A percentile compares a stretch with the other conserved stretches of the same genome.
phyloP scores from a whole-genome alignment of 2,888 invertebrate species.

The Eurois occulta region DNA sequence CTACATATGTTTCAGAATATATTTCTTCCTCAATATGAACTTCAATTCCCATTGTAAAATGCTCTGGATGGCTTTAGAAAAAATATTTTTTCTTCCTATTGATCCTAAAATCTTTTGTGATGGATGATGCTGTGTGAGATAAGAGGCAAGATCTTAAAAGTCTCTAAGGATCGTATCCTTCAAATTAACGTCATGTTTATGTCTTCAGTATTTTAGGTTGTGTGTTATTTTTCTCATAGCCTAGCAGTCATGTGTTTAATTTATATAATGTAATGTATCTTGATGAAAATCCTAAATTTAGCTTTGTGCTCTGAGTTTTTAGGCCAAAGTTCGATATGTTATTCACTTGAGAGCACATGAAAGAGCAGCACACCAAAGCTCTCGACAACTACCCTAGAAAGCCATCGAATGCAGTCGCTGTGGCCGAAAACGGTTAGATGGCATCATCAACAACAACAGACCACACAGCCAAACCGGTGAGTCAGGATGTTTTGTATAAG shows the following conservation, averaged over 20 bases:
- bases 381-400: neutral
- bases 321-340: neutral
- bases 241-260: neutral
- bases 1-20: neutral
- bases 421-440: neutral
- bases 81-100: neutral
- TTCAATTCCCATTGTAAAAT: neutral
- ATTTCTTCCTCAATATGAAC: neutral
- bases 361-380: neutral
- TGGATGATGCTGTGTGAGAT: neutral
- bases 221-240: neutral
- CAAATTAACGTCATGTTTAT: slow-evolving; percentile 5
- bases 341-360: neutral
- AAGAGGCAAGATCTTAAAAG: neutral
- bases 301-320: neutral
- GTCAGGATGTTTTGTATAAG: neutral
- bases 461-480: neutral
- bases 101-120: neutral
- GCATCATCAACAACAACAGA: neutral
- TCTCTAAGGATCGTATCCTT: slow-evolving; percentile 1
- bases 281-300: neutral
- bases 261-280: neutral
- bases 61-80: neutral
- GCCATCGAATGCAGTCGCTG: neutral
- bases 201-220: neutral